A percentile compares a stretch with the other conserved stretches of the same genome.
phyloP scores from a whole-genome alignment of 2,113 vertebrate species.

The Nothobranchius furzeri region DNA sequence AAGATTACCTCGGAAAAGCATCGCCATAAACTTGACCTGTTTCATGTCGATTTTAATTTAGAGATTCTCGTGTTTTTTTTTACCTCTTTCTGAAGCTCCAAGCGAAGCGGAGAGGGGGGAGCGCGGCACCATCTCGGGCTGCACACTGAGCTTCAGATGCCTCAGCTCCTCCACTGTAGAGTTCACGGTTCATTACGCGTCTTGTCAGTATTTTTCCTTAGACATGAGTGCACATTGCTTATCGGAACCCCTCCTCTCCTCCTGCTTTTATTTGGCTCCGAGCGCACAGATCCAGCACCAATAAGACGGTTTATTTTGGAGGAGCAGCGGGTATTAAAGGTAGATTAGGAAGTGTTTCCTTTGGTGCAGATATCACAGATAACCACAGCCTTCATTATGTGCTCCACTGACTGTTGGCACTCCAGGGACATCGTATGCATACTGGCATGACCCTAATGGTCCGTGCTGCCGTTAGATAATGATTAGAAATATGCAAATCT shows the following conservation, averaged over 20 bases:
- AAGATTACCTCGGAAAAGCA: slow-evolving; percentile 91
- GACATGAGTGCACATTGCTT: slow-evolving; percentile 94
- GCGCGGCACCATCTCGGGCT: slow-evolving; percentile 62
- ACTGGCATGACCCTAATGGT: slow-evolving; percentile 74
- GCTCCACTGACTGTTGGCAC: slow-evolving; percentile 71
- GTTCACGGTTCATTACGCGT: slow-evolving; percentile 92
- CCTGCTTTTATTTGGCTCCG: slow-evolving; percentile 38
- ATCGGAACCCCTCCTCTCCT: slow-evolving; percentile 70
- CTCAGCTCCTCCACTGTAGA: slow-evolving; percentile 83
- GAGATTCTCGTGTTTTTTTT: slow-evolving; percentile 74
- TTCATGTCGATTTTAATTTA: slow-evolving; percentile 98
- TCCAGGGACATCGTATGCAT: slow-evolving; percentile 69
- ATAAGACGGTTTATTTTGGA: slow-evolving; percentile 44
- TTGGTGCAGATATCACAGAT: slow-evolving; percentile 73
- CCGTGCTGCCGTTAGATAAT: slow-evolving; percentile 71
- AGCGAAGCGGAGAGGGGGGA: slow-evolving; percentile 63
- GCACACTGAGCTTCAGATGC: slow-evolving; percentile 76
- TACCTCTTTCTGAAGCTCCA: slow-evolving; percentile 57
- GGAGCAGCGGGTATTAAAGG: slow-evolving; percentile 65
- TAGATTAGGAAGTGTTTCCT: slow-evolving; percentile 74
- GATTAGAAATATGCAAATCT: slow-evolving; percentile 75
- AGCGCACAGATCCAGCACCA: slow-evolving; percentile 52
- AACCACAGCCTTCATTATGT: slow-evolving; percentile 73
- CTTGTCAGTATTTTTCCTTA: slow-evolving; percentile 94
- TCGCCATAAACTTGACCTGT: slow-evolving; percentile 93